Conservation (phyloP, 2,888 invertebrate species). For the Callimorpha dominula region DNA sequence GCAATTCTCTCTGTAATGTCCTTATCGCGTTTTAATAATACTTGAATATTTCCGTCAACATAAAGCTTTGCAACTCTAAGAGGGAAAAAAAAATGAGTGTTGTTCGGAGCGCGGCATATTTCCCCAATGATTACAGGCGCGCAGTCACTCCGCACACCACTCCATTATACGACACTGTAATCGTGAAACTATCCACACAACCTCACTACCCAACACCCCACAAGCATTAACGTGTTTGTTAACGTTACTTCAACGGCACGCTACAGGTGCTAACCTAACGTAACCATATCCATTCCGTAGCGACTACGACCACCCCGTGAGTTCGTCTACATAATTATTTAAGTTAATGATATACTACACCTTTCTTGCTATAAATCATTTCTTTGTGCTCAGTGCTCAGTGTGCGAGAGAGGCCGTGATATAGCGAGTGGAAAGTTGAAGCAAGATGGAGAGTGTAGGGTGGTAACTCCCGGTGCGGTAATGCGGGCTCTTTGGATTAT, state of each 20-base stretch:
- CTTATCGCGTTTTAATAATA: conserved; percentile 49
- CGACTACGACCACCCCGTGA: conserved; percentile 47
- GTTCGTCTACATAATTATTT: conserved; percentile 81
- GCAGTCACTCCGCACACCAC: conserved; percentile 67
- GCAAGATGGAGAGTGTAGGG: conserved; percentile 57
- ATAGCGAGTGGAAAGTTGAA: conserved; percentile 28
- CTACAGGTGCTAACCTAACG: conserved; percentile 35
- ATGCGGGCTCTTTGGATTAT: conserved; percentile 55
- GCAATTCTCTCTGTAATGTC: conserved; percentile 42
- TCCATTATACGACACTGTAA: conserved; percentile 82
- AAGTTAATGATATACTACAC: conserved; percentile 84
- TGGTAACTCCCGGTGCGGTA: conserved; percentile 62
- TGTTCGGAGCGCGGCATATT: conserved; percentile 65
- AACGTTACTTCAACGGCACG: conserved; percentile 42
- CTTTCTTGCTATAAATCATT: conserved; percentile 78
- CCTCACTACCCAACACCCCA: conserved; percentile 34
- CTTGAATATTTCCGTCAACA: conserved; percentile 32
- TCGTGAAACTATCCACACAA: conserved; percentile 74
- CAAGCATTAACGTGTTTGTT: conserved; percentile 49
- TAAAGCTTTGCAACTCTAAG: conserved; percentile 37
- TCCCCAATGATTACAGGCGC: conserved; percentile 82
- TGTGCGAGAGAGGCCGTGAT: conserved; percentile 55
- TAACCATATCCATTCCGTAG: conserved; percentile 46
- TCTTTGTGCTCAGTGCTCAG: conserved; percentile 66
- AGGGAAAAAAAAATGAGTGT: conserved; percentile 60